A percentile compares a stretch with the other conserved stretches of the same genome.
phyloP scores from a whole-genome alignment of 2,797 vertebrate species.

The Cynopterus sphinx region DNA sequence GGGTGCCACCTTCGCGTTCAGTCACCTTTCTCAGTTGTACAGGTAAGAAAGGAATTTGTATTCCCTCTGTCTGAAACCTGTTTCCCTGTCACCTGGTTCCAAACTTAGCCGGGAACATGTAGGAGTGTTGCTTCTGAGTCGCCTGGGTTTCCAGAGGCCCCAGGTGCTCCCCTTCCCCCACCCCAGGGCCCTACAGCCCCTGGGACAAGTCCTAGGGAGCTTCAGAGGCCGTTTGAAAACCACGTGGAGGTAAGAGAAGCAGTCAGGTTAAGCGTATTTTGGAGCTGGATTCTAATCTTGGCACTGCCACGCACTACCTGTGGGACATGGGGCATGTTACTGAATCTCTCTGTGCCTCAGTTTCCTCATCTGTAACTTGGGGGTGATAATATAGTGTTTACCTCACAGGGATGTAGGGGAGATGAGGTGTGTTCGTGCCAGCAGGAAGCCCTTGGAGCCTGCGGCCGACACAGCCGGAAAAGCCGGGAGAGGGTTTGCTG shows the following conservation, averaged over 20 bases:
- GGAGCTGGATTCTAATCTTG: neutral
- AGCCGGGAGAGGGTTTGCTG: neutral
- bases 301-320: neutral
- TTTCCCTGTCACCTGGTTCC: neutral
- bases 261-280: rapidly evolving
- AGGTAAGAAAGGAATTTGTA: neutral
- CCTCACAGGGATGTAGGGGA: neutral
- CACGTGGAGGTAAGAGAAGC: neutral
- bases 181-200: neutral
- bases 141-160: neutral
- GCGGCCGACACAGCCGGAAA: no score
- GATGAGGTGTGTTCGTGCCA: neutral
- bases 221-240: neutral
- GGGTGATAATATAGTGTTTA: neutral
- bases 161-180: neutral
- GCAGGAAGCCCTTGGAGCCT: neutral
- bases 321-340: neutral
- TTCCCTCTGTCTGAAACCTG: neutral
- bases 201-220: neutral
- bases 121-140: neutral
- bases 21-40: neutral
- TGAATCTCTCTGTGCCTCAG: neutral
- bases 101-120: neutral
- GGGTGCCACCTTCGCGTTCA: neutral
- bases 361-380: neutral